These are phyloP conservation scores for Phoebastria nigripes DNA, from an alignment of 2,797 vertebrate genomes.

Conservation along the genomic window DNA sequence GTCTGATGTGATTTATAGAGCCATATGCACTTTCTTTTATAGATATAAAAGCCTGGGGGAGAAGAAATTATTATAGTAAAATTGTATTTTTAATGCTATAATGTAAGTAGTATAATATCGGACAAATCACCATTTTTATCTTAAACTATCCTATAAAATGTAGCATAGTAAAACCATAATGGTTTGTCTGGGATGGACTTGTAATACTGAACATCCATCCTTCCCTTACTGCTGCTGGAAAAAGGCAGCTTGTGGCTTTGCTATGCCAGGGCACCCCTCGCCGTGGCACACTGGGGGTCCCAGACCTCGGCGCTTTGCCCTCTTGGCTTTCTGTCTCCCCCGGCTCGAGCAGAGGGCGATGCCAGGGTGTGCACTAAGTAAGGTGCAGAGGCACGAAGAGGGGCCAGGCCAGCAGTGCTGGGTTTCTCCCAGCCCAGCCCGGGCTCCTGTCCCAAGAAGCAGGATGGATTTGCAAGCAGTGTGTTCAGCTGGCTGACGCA, in stretches of 20 bases:
- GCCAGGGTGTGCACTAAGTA: fast-evolving
- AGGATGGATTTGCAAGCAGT: background rate
- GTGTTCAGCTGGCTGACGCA: fast-evolving
- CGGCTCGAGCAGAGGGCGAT: fast-evolving
- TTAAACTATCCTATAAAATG: slow-evolving; percentile 18
- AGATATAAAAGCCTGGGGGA: slow-evolving; percentile 24
- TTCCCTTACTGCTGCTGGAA: background rate
- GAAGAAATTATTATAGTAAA: slow-evolving; percentile 25
- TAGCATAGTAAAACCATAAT: background rate
- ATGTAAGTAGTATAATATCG: background rate
- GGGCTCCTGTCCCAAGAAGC: background rate
- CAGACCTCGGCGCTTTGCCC: background rate
- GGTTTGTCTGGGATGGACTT: background rate
- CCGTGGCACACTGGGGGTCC: fast-evolving
- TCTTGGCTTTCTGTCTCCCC: background rate
- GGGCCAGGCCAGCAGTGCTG: background rate
- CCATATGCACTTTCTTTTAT: slow-evolving; percentile 40
- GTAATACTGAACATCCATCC: background rate
- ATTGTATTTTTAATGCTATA: slow-evolving; percentile 44
- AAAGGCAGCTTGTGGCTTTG: background rate
- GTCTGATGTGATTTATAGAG: slow-evolving; percentile 59
- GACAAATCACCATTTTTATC: slow-evolving; percentile 29
- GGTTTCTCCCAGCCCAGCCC: background rate
- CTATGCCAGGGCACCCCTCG: background rate
- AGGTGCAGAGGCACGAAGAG: background rate